Base-by-base conservation (phyloP, 2,113 vertebrate species). In the Trogon surrucura region DNA sequence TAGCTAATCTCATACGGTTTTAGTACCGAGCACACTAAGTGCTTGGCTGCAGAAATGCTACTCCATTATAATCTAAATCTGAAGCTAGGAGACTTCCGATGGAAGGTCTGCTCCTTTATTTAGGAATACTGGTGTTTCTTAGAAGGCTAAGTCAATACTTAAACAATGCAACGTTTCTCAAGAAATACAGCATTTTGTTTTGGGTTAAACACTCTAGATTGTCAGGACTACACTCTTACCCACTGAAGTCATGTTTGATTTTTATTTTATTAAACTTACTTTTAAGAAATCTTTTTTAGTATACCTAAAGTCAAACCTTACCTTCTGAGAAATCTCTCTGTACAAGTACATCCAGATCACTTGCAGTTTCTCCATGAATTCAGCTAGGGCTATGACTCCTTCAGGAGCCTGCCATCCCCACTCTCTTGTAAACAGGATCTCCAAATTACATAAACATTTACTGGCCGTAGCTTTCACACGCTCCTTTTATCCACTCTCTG, bases 1-100 rank as follows among this genome's bases (percentile, higher is more conserved):
- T 91, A 94, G 82, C 82, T 91, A 86, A 84, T 85, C 57, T 91
- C 80, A 41, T 9, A 69, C 58, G 83, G 56, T 60, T 94, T 94
- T 95, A 93, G 77, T 26, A 91, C 85, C 16, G 38, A 90, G 80
- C 53, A 18, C 65, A 53, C 48, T 71, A 94, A 96, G 80, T 84
- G 80, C 93, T 84, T 92, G 69, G 88, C 82, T 93, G 53, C 51
- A 93, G 48, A 80, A 94, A 71, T 54, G 15, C 47, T 82, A 25
- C 50, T 62, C 53, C 51, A 29, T 66, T 78, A 62, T 23, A 80
- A 80, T 26, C 72, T 74, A 91, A 79, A 77, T 29, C 61, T 80
- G 53, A 88, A 32, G 34, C 44, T 80, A 81, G 26, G 32, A 85
- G 7, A 44, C 5, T 82, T 89, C 64, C 13, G 12, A 29, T 6